Conservation (phyloP, 2,113 vertebrate species). For the Pachycephala philippinensis region DNA sequence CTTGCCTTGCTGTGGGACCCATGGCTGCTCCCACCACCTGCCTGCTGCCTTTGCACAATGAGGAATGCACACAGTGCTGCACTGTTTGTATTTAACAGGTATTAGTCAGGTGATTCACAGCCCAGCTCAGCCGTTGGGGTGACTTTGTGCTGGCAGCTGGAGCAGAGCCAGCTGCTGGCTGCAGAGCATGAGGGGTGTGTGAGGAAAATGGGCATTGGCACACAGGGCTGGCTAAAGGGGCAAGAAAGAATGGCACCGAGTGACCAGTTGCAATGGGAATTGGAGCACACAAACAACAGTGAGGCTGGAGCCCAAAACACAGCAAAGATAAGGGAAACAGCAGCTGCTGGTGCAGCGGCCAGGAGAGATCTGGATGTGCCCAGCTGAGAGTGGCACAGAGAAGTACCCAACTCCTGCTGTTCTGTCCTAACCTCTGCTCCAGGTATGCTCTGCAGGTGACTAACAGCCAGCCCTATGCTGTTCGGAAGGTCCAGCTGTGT, state of each 20-base stretch:
- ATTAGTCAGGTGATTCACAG: background rate
- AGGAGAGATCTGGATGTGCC: background rate
- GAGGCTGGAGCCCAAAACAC: background rate
- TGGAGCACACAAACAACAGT: background rate
- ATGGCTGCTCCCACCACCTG: background rate
- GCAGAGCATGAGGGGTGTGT: background rate
- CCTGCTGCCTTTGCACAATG: background rate
- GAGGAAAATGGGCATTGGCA: background rate
- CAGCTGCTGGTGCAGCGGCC: fast-evolving
- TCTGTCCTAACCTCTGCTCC: background rate
- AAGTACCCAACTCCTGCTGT: fast-evolving
- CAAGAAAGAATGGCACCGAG: background rate
- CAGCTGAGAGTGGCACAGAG: fast-evolving
- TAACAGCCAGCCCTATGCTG: fast-evolving
- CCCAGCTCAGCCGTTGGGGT: background rate
- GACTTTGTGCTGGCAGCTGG: background rate
- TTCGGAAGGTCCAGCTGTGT: background rate
- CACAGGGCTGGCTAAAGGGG: background rate
- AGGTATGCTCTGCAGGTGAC: background rate
- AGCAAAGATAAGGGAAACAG: background rate
- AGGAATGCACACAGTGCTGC: background rate
- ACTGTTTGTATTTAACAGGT: background rate
- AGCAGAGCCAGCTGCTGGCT: background rate
- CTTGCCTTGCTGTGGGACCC: background rate
- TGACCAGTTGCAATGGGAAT: background rate